Conservation (phyloP, 2,113 vertebrate species). For the Dipodomys stephensi region DNA sequence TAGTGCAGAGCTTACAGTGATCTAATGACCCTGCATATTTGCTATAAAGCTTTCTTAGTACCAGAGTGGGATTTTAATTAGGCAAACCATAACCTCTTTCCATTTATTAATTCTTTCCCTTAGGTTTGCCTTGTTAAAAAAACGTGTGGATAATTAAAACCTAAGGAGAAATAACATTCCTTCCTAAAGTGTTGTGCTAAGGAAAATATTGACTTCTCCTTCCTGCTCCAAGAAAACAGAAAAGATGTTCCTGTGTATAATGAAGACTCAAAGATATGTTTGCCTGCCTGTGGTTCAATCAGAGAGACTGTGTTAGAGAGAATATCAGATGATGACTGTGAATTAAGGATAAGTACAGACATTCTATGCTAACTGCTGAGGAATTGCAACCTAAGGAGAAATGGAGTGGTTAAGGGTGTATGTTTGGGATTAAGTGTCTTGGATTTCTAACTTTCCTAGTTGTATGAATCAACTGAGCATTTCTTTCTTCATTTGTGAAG, state of each 20-base stretch:
- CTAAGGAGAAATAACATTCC: neutral
- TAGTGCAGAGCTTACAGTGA: conserved; percentile 42
- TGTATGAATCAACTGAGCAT: too few relatives aligned
- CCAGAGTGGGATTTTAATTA: conserved; percentile 69
- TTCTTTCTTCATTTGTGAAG: too few relatives aligned
- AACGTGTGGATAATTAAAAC: conserved; percentile 64
- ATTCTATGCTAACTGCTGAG: rapidly evolving
- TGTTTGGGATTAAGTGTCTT: neutral
- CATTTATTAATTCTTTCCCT: conserved; percentile 68
- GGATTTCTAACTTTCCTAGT: neutral
- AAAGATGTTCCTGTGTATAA: neutral
- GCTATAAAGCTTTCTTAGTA: conserved; percentile 55
- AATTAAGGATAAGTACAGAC: neutral
- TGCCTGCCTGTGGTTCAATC: neutral
- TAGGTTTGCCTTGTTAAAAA: conserved; percentile 49
- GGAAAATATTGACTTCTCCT: neutral
- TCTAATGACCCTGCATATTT: conserved; percentile 41
- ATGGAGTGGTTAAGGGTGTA: neutral
- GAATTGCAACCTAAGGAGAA: neutral
- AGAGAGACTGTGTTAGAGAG: neutral
- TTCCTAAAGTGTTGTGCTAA: conserved; percentile 32
- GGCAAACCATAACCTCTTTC: conserved; percentile 51
- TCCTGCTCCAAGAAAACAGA: neutral
- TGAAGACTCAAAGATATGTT: neutral
- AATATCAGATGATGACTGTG: neutral